These are phyloP conservation scores for Eupithecia exiguata DNA, from an alignment of 2,888 invertebrate species.

Conservation along the genomic window DNA sequence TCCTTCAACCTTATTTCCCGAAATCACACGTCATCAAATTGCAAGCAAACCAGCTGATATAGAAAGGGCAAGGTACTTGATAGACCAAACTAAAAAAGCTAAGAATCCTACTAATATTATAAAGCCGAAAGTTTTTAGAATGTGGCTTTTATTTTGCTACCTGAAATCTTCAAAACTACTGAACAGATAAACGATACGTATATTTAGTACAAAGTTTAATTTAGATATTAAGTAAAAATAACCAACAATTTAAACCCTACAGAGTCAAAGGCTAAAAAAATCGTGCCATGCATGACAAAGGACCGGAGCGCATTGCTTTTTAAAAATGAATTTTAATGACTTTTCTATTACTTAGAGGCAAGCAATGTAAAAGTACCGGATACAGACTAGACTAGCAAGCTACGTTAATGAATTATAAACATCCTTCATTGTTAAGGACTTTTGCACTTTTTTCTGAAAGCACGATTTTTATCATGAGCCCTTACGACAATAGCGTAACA, in stretches of 20 bases:
- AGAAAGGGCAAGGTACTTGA: background rate
- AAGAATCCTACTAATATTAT: too few relatives aligned
- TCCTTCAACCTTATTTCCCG: too few relatives aligned
- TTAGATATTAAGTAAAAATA: too few relatives aligned
- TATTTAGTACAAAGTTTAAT: too few relatives aligned
- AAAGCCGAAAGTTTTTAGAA: too few relatives aligned
- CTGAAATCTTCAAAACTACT: too few relatives aligned
- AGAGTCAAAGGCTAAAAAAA: background rate
- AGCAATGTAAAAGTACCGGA: slow-evolving; percentile 45
- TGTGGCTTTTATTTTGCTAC: too few relatives aligned
- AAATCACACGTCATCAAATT: background rate
- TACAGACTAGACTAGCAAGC: slow-evolving; percentile 40
- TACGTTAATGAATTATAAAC: slow-evolving; percentile 47
- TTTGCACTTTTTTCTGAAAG: slow-evolving; percentile 37
- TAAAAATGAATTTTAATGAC: slow-evolving; percentile 39
- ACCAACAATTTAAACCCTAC: background rate
- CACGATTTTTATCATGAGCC: background rate
- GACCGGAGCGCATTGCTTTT: slow-evolving; percentile 28
- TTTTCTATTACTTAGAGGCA: slow-evolving; percentile 41
- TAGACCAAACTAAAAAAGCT: background rate
- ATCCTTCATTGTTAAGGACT: slow-evolving; percentile 38
- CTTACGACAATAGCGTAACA: background rate
- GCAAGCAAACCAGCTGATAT: background rate
- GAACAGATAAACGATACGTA: too few relatives aligned
- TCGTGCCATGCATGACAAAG: slow-evolving; percentile 22